Evolutionary conservation across 92 coral and sea anemone species (phyloP), one percentile per base, ranked within the genome.

Genomic region (Umimayanthus chanpuru): DNA sequence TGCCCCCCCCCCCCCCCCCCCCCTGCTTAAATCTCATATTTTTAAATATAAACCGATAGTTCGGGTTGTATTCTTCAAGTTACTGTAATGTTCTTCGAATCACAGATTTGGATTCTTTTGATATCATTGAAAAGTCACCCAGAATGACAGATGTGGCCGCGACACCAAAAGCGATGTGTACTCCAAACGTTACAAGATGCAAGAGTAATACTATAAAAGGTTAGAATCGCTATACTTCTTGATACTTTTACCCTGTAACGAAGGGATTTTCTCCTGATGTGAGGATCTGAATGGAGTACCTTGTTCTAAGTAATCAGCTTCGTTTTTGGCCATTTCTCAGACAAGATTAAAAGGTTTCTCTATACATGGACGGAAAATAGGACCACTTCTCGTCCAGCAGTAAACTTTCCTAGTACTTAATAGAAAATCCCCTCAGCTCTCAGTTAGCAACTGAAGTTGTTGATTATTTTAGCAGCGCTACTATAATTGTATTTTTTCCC

Each of bases 41-140:
- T 73, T 5, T 29, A 5, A 36, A 28, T 28, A 73, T 23, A 32
- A 9, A 20, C 20, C 4, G 41, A 36, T 2, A 36, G 4, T 36
- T 28, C 10, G 40, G 4, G 4, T 71, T 9, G 16, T 26, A 11
- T 71, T 29, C 16, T 29, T 71, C 18, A 30, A 29, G 30, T 30
- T 1, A 6, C 73, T 9, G 10, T 2, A 73, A 73, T 16, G 18
- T 4, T 25, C 23, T 81, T 81, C 16, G 38, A 38, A 38, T 44
- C 72, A 25, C 75, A 81, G 86, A 81, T 81, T 81, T 81, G 41
- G 12, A 66, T 21, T 38, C 75, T 8, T 81, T 39, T 41, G 75
- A 81, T 18, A 41, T 81, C 86, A 81, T 81, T 28, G 55, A 81
- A 25, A 36, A 11, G 11, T 4, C 86, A 41, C 58, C 26, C n/a